A percentile compares a stretch with the other conserved stretches of the same genome.
Evolutionary conservation across 2,888 invertebrate species (phyloP).

Genomic region (Nomada ruficornis): DNA sequence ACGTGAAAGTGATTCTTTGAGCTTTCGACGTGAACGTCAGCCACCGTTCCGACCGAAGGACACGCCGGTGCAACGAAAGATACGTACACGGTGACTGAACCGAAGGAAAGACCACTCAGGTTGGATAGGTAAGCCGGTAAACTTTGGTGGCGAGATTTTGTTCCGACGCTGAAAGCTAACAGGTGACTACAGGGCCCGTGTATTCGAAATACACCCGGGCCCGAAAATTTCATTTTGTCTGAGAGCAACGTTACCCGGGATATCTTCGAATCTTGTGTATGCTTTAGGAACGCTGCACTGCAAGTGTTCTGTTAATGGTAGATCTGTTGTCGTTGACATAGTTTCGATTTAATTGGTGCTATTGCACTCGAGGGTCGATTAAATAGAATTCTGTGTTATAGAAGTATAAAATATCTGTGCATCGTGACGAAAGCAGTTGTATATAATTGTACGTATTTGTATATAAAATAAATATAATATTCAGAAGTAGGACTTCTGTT

Average conservation of each 20-base stretch:
- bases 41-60: constrained; percentile 1
- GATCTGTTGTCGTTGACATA: too few relatives aligned
- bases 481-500: too few relatives aligned
- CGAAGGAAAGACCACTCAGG: constrained; percentile 49
- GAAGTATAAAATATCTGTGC: too few relatives aligned
- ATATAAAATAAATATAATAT: too few relatives aligned
- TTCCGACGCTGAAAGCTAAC: constrained; percentile 41
- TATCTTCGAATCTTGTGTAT: background rate
- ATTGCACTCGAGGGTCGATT: too few relatives aligned
- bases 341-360: too few relatives aligned
- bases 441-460: too few relatives aligned
- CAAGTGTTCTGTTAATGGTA: too few relatives aligned
- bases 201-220: too few relatives aligned
- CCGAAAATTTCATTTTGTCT: constrained; percentile 25
- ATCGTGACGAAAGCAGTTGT: too few relatives aligned
- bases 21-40: constrained; percentile 9
- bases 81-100: constrained; percentile 41
- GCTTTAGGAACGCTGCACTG: too few relatives aligned
- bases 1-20: constrained; percentile 56
- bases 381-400: too few relatives aligned
- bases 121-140: constrained; percentile 52
- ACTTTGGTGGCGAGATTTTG: constrained; percentile 43
- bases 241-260: constrained; percentile 2
- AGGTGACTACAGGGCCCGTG: constrained; percentile 29
- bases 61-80: background rate